Base-by-base conservation (phyloP, 2,113 vertebrate species). In the Rafetus swinhoei region DNA sequence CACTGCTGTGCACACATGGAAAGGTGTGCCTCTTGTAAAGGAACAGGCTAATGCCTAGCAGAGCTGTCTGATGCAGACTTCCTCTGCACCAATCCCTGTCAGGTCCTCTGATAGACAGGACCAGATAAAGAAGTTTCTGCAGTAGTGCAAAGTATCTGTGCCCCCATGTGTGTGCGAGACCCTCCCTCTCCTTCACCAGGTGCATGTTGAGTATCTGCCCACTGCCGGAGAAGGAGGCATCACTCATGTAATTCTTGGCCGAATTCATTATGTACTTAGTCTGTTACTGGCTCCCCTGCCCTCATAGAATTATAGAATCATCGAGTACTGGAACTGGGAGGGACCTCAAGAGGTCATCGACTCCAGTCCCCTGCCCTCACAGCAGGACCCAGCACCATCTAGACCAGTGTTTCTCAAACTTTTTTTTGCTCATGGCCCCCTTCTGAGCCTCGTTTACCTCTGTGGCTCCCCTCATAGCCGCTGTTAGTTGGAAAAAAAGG, bases 201-300 rank as follows among this genome's bases (percentile, higher is more conserved):
- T 14, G 3, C 21, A 52, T 25, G 59, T 29, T 77, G 55, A 55
- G 59, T 13, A 32, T 32, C 62, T 65, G 62, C 27, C 18, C 32
- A 72, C 18, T 77, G 45, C 69, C 82, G 52, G n/a, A 85, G 76
- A 69, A 39, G 55, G 56, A 53, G 1, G 0, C 21, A 1, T 6
- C 0, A 0, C 54, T 50, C 12, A 1, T 19, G 1, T 16, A 87
- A 62, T n/a, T 24, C 18, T 39, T 55, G 19, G 9, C 80, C 19
- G 56, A n/a, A 45, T 9, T 18, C 55, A 65, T 55, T 4, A 55
- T 1, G 3, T 50, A 45, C 69, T 84, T 72, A 35, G 18, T 35
- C 65, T n/a, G 32, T 45, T 72, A 52, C 7, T 35, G 14, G 32
- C 79, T 86, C 69, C 0, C 0, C 86, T 79, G 88, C 84, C 18